A percentile compares a stretch with the other conserved stretches of the same genome.
Evolutionary conservation across 1,140 invertebrate genomes (phyloP).

Genomic region (Drosophila miranda): DNA sequence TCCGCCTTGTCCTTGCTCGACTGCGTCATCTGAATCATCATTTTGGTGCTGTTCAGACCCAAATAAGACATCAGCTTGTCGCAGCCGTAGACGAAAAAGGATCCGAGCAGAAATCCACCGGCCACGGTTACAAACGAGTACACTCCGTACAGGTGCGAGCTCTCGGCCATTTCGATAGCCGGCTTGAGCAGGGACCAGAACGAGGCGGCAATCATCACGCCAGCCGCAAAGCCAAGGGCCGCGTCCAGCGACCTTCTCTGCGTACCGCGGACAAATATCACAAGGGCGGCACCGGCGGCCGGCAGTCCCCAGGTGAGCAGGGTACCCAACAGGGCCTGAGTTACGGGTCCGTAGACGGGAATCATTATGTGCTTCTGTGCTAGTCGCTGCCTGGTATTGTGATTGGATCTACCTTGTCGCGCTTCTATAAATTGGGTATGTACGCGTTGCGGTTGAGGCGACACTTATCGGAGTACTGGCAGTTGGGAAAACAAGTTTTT

Average conservation of each 20-base stretch:
- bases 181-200: conserved; percentile 98
- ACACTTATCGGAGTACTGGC: conserved; percentile 34
- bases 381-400: conserved; percentile 37
- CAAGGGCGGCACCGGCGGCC: conserved; percentile 94
- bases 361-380: conserved; percentile 87
- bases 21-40: conserved; percentile 87
- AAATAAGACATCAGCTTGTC: conserved; percentile 94
- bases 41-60: conserved; percentile 90
- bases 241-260: conserved; percentile 95
- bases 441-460: not conserved
- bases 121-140: conserved; percentile 96
- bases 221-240: conserved; percentile 98
- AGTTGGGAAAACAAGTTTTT: conserved; percentile 54
- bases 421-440: not conserved
- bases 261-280: conserved; percentile 93
- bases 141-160: conserved; percentile 92
- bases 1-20: conserved; percentile 79
- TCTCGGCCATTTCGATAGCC: conserved; percentile 95
- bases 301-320: conserved; percentile 98
- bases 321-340: conserved; percentile 96
- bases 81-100: conserved; percentile 95
- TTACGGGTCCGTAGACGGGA: conserved; percentile 90
- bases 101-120: conserved; percentile 96
- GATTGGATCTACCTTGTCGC: not conserved
- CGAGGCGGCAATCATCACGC: conserved; percentile 98